Percentiles rank a stretch among this genome's conserved stretches.
Conservation (phyloP, 2,797 vertebrate genomes). For the Allobates femoralis region DNA sequence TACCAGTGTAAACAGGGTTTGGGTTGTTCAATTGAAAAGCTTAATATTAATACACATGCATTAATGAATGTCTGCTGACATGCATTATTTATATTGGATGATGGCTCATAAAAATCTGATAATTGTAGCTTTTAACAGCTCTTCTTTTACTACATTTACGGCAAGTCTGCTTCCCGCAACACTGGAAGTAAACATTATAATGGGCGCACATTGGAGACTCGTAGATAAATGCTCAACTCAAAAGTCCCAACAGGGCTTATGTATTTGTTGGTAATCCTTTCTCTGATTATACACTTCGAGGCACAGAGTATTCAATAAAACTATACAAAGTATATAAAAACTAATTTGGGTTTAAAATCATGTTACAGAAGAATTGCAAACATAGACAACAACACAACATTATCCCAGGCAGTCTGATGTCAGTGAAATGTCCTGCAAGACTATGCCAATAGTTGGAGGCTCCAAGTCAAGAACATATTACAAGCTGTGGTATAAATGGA, state of each 20-base stretch:
- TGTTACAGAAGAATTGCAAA: neutral
- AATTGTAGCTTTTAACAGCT: slow-evolving; percentile 10
- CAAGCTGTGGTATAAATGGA: neutral
- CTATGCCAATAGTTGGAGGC: neutral
- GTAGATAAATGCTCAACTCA: neutral
- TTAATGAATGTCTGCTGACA: neutral
- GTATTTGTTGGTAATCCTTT: neutral
- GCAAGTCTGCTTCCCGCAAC: neutral
- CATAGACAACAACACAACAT: neutral
- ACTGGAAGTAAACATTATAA: neutral
- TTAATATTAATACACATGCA: neutral
- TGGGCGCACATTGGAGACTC: neutral
- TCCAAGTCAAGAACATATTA: neutral
- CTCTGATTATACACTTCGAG: neutral
- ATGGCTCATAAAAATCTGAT: neutral
- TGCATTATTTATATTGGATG: neutral
- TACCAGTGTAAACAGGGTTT: no score
- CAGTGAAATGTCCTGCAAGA: neutral
- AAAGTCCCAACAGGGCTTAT: neutral
- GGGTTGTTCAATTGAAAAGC: neutral
- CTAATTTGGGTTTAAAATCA: neutral
- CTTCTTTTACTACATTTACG: neutral
- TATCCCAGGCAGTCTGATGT: neutral
- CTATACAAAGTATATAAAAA: neutral
- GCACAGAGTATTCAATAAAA: neutral